Conservation (phyloP, 2,888 invertebrate genomes). For the Apotomis betuletana region DNA sequence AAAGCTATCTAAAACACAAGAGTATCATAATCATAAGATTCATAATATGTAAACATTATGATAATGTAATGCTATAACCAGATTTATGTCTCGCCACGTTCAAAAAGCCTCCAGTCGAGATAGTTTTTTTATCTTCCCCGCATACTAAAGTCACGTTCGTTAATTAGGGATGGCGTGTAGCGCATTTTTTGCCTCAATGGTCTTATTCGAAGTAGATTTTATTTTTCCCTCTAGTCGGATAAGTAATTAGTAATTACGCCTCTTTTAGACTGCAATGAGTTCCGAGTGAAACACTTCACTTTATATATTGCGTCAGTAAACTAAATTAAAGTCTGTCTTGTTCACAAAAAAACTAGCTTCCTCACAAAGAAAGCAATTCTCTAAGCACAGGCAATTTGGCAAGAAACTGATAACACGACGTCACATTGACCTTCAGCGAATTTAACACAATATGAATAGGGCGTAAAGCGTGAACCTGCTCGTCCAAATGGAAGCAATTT, state of each 20-base stretch:
- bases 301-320: background rate
- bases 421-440: constrained; percentile 45
- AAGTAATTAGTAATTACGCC: background rate
- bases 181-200: background rate
- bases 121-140: background rate
- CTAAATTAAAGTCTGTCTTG: background rate
- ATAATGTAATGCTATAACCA: constrained; percentile 1
- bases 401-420: constrained; percentile 15
- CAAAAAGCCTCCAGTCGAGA: constrained; percentile 6
- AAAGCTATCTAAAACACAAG: too few species aligned
- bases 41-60: background rate
- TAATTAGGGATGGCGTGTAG: constrained; percentile 17
- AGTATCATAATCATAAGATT: background rate
- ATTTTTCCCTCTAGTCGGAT: background rate
- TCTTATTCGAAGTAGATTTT: constrained; percentile 2
- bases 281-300: background rate
- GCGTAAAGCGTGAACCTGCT: constrained; percentile 57
- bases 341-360: too few species aligned
- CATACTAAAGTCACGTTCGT: constrained; percentile 17
- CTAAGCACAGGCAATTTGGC: constrained; percentile 10
- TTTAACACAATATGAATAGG: constrained; percentile 61
- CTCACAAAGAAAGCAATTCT: background rate
- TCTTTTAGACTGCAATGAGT: background rate
- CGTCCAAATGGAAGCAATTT: constrained; percentile 60
- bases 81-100: constrained; percentile 27